Evolutionary conservation across 2,113 vertebrate genomes (phyloP).

Genomic region (Dunckerocampus dactyliophorus): DNA sequence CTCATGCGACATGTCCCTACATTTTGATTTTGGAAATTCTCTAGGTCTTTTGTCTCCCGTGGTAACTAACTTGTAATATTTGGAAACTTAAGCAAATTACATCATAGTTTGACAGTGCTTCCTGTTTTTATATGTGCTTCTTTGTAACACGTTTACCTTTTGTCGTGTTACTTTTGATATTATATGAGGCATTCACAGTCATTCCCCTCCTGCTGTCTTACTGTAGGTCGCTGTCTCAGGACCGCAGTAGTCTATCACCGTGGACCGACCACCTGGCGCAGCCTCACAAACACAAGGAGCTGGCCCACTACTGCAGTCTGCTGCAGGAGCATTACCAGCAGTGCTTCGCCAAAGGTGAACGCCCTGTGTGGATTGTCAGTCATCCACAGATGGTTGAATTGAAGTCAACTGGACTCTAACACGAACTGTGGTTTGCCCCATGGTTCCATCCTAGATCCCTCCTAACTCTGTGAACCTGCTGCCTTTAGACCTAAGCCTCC

Average conservation of each 20-base stretch:
- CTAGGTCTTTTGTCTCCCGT: too few species aligned
- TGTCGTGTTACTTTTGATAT: too few species aligned
- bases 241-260: slow-evolving; percentile 77
- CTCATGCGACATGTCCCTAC: too few species aligned
- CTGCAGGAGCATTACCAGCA: slow-evolving; percentile 94
- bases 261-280: slow-evolving; percentile 81
- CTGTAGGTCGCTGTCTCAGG: slow-evolving; percentile 83
- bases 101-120: background rate
- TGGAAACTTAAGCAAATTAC: too few species aligned
- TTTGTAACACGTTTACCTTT: background rate
- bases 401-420: too few species aligned
- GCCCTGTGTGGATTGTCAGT: background rate
- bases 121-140: background rate
- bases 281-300: slow-evolving; percentile 84
- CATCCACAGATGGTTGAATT: background rate
- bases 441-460: too few species aligned
- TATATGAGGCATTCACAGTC: background rate
- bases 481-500: too few species aligned
- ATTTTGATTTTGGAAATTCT: too few species aligned
- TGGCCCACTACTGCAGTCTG: slow-evolving; percentile 85
- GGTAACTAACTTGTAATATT: too few species aligned
- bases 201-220: background rate
- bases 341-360: slow-evolving; percentile 80
- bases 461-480: too few species aligned
- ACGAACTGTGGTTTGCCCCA: too few species aligned